These are phyloP conservation scores for Cheilosia grossa DNA, from an alignment of 2,888 invertebrate genomes.

Conservation along the genomic window DNA sequence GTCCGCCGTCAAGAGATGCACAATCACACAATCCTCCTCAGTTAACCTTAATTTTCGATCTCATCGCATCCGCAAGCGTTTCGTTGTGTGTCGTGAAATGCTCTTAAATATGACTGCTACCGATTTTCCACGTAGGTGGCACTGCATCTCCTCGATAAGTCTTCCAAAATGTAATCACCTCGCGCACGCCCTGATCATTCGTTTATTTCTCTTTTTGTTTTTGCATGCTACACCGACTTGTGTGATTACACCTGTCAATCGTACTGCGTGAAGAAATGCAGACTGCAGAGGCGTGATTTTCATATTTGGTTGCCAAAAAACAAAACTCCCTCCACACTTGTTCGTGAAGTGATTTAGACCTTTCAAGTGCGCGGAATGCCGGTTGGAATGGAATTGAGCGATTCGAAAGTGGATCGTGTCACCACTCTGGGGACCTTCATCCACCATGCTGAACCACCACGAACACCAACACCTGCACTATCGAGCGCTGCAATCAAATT, in stretches of 20 bases:
- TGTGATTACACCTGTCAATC: conserved; percentile 74
- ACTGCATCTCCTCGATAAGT: conserved; percentile 62
- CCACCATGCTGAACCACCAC: not conserved
- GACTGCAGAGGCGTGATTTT: conserved; percentile 72
- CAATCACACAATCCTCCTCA: conserved; percentile 29
- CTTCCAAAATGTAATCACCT: conserved; percentile 70
- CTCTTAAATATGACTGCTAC: conserved; percentile 67
- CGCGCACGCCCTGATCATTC: conserved; percentile 61
- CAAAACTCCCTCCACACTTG: conserved; percentile 17
- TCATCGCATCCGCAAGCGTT: conserved; percentile 63
- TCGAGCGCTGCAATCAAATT: conserved; percentile 68
- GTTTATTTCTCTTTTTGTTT: not conserved
- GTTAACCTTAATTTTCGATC: conserved; percentile 56
- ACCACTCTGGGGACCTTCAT: conserved; percentile 63
- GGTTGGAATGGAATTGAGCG: conserved; percentile 51
- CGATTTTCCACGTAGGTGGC: conserved; percentile 73
- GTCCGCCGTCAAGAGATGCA: conserved; percentile 1
- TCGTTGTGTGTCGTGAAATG: conserved; percentile 29
- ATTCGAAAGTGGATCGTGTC: conserved; percentile 75
- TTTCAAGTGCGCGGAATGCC: conserved; percentile 28
- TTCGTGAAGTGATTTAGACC: conserved; percentile 20
- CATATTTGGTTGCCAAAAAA: conserved; percentile 37
- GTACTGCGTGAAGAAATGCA: conserved; percentile 62
- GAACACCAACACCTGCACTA: conserved; percentile 68
- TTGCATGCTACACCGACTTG: conserved; percentile 17